These are phyloP conservation scores for Notarius quadriscutis DNA, from an alignment of 2,113 vertebrate species.

Conservation along the genomic window DNA sequence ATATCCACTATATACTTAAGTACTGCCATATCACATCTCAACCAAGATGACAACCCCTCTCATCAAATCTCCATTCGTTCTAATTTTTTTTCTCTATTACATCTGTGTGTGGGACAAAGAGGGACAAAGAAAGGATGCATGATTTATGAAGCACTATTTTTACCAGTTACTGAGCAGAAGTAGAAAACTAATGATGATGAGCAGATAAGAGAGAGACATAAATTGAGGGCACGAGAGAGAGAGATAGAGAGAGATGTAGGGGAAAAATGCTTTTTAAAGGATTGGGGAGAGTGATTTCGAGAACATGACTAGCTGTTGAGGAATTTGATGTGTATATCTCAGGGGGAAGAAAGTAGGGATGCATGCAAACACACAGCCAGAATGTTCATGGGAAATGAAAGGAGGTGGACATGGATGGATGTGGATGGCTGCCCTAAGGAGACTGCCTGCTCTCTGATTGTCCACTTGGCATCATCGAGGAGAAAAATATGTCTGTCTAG, in stretches of 20 bases:
- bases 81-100: conserved; percentile 15
- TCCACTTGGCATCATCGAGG: background rate
- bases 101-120: conserved; percentile 48
- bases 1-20: background rate
- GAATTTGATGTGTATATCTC: conserved; percentile 7
- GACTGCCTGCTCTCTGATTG: background rate
- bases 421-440: background rate
- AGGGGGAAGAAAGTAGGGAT: background rate
- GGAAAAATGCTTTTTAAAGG: conserved; percentile 42
- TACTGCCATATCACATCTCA: conserved; percentile 18
- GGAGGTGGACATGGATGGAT: background rate
- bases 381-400: conserved; percentile 1
- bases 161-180: conserved; percentile 74
- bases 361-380: background rate
- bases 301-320: background rate
- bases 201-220: conserved; percentile 36
- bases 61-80: conserved; percentile 24
- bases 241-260: conserved; percentile 22
- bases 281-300: conserved; percentile 16
- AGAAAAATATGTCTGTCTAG: conserved; percentile 24
- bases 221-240: conserved; percentile 54
- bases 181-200: conserved; percentile 48
- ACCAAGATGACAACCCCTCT: conserved; percentile 32
- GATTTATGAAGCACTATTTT: conserved; percentile 85
- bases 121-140: conserved; percentile 67